Evolutionary conservation across 1,140 invertebrate genomes (phyloP), one percentile per base, ranked within the genome.

Genomic region (Cylas formicarius): DNA sequence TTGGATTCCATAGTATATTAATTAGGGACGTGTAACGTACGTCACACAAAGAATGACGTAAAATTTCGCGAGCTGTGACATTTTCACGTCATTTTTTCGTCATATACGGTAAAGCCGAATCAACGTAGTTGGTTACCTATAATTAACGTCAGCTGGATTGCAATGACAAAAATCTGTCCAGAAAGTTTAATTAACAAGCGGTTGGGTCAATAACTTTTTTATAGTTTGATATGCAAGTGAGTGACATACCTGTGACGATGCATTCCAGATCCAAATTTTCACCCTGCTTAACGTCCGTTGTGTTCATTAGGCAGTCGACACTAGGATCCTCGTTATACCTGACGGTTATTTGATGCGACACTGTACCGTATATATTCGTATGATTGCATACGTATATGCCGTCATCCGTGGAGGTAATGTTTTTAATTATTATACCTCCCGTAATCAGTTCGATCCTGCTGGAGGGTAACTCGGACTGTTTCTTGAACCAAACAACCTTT

Each of bases 301-400:
- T 67, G 11, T 69, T 71, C 0, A 79, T 77, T 1, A 72, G 67
- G 28, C 70, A 72, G 1, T 71, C 55, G 1, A 88, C 74, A 7
- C 62, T 65, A 0, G 84, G 82, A 10, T 73, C 67, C 53, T 84
- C 79, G 48, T 74, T 62, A 11, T 76, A 72, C 39, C 66, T 61
- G 13, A 77, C 50, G 26, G 56, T 66, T 21, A 75, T 71, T 10
- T 65, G 60, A 49, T 70, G 67, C 9, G 64, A 65, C 7, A 71
- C 50, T 0, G 62, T 65, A 19, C 71, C 67, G 11, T 67, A 64
- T 28, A 67, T 68, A 53, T 73, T 73, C 3, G 68, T 60, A 19
- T 72, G 65, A 36, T 74, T 73, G 55, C 86, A 89, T 3, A 79
- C 70, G 55, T 88, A 89, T 0, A 73, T 73, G 0, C 84, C 85